Base-by-base conservation (phyloP, 2,888 invertebrate species). In the Heteromurus nitidus region DNA sequence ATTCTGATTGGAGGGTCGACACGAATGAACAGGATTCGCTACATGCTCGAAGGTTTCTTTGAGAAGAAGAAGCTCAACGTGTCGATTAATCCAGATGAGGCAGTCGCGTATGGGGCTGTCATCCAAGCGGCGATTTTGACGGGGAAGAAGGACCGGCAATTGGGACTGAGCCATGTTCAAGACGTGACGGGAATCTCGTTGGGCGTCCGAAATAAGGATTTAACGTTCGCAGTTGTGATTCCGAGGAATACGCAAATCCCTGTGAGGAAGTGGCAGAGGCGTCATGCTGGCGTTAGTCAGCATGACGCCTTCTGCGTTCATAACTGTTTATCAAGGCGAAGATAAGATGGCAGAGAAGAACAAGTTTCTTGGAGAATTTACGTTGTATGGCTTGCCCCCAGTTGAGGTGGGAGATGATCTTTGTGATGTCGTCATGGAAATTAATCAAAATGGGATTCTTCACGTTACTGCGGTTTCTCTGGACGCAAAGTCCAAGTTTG, bases 1-100 rank as follows among this genome's bases (percentile, higher is more conserved):
- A 95, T 95, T 0, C 90, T 95, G 31, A 95, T 95, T 44, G 95
- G 95, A 16, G 95, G 95, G 24, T 94, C 94, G 0, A 95, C 93
- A 0, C 92, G 94, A 81, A 95, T 95, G 75, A 95, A 95, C 0
- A 95, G 95, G 88, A 92, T 95, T 47, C 95, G 95, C 89, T 92
- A 90, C 81, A 89, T 95, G 85, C 90, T 95, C 28, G 92, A 93
- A 89, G 93, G 93, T 89, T 95, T 93, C 90, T 95, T 95, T 91
- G 92, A 92, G 86, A 94, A 92, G 9, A 94, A 94, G 89, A 90
- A 91, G 53, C 89, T 95, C 18, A 94, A 94, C 88, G 90, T 93
- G 53, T 93, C 93, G 53, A 94, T 95, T 88, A 94, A 95, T 88
- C 94, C 92, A 2, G 93, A 95, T 88, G 96, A 96, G 89, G 95